A percentile compares a stretch with the other conserved stretches of the same genome.
Conservation (phyloP, 2,888 invertebrate genomes). For the Drosophila mimica region DNA sequence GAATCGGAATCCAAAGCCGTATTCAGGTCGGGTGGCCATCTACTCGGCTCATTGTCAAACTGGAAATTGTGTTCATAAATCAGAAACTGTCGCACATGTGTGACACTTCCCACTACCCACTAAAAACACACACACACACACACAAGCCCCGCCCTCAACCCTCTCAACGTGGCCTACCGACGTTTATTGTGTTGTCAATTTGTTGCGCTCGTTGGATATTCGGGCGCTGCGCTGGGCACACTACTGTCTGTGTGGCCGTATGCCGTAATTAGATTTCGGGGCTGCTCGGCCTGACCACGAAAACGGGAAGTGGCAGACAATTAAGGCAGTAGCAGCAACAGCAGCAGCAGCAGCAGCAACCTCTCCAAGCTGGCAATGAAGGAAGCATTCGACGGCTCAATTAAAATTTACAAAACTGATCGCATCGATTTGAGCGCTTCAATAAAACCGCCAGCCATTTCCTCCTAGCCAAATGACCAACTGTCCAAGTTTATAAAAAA, state of each 20-base stretch:
- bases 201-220: conserved; percentile 70
- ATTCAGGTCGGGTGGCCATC: conserved; percentile 17
- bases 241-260: conserved; percentile 8
- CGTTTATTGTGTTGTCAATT: conserved; percentile 77
- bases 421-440: conserved; percentile 44
- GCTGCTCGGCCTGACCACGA: conserved; percentile 57
- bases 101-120: conserved; percentile 49
- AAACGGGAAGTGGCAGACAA: conserved; percentile 76
- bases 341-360: conserved; percentile 5
- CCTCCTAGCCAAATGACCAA: conserved; percentile 76
- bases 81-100: conserved; percentile 78
- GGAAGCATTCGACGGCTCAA: conserved; percentile 70
- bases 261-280: conserved; percentile 61
- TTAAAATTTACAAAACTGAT: conserved; percentile 66
- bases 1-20: conserved; percentile 16
- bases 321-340: conserved; percentile 56
- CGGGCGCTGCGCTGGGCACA: conserved; percentile 28
- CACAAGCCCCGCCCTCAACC: neutral
- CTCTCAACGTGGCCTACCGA: conserved; percentile 1
- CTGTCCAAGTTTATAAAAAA: conserved; percentile 65
- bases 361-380: conserved; percentile 49
- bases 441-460: conserved; percentile 51
- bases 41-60: conserved; percentile 70
- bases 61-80: conserved; percentile 80
- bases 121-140: conserved; percentile 4